These are phyloP conservation scores for Nyctibius bracteatus DNA, from an alignment of 2,113 vertebrate genomes.

Conservation along the genomic window DNA sequence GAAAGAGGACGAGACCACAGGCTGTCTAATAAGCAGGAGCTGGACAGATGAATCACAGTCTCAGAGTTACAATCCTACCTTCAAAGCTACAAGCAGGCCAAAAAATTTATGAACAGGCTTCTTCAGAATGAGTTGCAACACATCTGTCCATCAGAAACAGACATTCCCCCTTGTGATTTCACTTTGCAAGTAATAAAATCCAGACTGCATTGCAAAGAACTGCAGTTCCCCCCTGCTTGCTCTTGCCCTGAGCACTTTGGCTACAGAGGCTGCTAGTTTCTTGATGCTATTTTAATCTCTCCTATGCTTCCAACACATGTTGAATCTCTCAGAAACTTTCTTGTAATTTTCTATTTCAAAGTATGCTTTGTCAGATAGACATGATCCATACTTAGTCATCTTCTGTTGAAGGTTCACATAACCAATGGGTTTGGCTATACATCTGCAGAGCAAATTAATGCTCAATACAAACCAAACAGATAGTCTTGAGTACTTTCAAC, in stretches of 20 bases:
- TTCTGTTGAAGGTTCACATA: not conserved
- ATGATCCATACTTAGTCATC: not conserved
- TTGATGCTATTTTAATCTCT: not conserved
- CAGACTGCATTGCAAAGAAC: slow-evolving; percentile 6
- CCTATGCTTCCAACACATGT: not conserved
- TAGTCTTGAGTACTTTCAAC: not conserved
- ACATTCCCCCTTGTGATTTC: not conserved
- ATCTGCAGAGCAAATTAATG: not conserved
- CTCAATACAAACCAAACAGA: not conserved
- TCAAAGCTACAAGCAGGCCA: not conserved
- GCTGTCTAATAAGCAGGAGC: not conserved
- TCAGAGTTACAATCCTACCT: not conserved
- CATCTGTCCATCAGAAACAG: slow-evolving; percentile 20
- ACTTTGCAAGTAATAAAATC: slow-evolving; percentile 31
- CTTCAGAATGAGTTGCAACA: not conserved
- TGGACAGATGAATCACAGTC: not conserved
- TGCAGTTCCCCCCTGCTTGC: not conserved
- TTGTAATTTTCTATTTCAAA: not conserved
- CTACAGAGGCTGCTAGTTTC: not conserved
- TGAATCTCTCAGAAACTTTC: not conserved
- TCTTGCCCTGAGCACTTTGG: not conserved
- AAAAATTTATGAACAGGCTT: not conserved
- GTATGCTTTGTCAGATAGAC: not conserved
- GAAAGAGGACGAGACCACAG: not conserved
- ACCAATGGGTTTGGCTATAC: not conserved